Conservation (phyloP, 2,888 invertebrate species). For the Phymatocera aterrima region DNA sequence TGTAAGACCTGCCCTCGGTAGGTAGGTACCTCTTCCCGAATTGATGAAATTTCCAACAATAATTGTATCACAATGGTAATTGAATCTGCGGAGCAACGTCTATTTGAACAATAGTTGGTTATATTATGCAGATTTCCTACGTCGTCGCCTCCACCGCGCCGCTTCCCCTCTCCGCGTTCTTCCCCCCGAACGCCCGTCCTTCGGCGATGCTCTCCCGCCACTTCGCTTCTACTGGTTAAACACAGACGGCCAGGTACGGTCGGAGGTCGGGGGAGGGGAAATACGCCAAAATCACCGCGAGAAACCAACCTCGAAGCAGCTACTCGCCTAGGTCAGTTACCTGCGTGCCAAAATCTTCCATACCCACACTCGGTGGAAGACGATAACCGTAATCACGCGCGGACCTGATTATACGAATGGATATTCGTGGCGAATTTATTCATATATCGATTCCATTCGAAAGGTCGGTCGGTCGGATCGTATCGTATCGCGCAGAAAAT, state of each 20-base stretch:
- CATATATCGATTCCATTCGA: too few relatives aligned
- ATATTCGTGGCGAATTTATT: not conserved
- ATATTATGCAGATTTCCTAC: slow-evolving; percentile 74
- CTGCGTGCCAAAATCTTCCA: not conserved
- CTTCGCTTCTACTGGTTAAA: slow-evolving; percentile 73
- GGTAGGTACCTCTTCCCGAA: slow-evolving; percentile 65
- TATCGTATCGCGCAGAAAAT: too few relatives aligned
- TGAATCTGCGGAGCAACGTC: slow-evolving; percentile 74
- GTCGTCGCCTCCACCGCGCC: slow-evolving; percentile 60
- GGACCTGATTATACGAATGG: slow-evolving; percentile 36
- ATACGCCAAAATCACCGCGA: slow-evolving; percentile 70
- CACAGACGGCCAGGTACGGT: slow-evolving; percentile 72
- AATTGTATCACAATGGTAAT: slow-evolving; percentile 75
- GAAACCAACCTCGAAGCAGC: slow-evolving; percentile 27
- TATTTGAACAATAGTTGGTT: slow-evolving; percentile 75
- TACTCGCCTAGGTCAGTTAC: slow-evolving; percentile 52
- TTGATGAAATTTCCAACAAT: slow-evolving; percentile 75
- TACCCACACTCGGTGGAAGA: slow-evolving; percentile 46
- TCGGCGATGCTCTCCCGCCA: slow-evolving; percentile 49
- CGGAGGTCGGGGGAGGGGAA: too few relatives aligned
- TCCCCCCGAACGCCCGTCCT: slow-evolving; percentile 45
- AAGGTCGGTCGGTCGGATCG: too few relatives aligned
- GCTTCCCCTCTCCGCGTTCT: slow-evolving; percentile 61
- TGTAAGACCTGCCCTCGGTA: slow-evolving; percentile 67
- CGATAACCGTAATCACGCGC: slow-evolving; percentile 73